Evolutionary conservation across 2,113 vertebrate species (phyloP).

Genomic region (Nothoprocta pentlandii): DNA sequence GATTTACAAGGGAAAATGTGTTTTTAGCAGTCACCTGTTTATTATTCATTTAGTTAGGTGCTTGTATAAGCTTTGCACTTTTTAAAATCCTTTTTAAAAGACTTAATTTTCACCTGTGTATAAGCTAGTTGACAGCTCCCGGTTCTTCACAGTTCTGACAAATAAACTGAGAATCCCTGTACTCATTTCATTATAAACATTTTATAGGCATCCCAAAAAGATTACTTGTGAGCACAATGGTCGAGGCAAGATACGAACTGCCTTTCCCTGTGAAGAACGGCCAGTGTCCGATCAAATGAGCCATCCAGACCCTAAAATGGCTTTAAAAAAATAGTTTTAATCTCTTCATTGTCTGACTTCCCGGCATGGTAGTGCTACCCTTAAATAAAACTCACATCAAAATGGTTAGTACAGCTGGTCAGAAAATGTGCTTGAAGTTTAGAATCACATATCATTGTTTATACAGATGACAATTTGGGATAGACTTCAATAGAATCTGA

Average conservation of each 20-base stretch:
- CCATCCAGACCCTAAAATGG: constrained; percentile 30
- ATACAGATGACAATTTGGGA: constrained; percentile 90
- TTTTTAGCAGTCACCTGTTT: constrained; percentile 11
- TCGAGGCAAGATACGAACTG: background rate
- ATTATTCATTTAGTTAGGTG: constrained; percentile 26
- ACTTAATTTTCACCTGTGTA: constrained; percentile 34
- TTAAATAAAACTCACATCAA: constrained; percentile 77
- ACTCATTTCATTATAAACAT: constrained; percentile 35
- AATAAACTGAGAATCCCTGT: constrained; percentile 13
- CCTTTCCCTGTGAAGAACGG: constrained; percentile 42
- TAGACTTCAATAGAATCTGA: constrained; percentile 87
- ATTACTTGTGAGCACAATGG: constrained; percentile 8
- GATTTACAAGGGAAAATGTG: background rate
- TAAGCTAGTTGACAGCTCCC: background rate
- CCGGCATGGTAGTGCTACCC: constrained; percentile 60
- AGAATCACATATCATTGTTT: constrained; percentile 92
- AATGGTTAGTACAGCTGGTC: constrained; percentile 91
- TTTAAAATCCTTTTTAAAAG: background rate
- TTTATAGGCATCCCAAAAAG: constrained; percentile 27
- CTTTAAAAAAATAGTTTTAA: constrained; percentile 61
- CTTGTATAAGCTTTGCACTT: background rate
- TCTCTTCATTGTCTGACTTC: constrained; percentile 69
- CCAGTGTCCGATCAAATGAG: constrained; percentile 55
- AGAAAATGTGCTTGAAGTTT: constrained; percentile 89
- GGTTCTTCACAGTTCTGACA: background rate